Conservation (phyloP, 2,888 invertebrate species). For the Aproaerema taeniolella region DNA sequence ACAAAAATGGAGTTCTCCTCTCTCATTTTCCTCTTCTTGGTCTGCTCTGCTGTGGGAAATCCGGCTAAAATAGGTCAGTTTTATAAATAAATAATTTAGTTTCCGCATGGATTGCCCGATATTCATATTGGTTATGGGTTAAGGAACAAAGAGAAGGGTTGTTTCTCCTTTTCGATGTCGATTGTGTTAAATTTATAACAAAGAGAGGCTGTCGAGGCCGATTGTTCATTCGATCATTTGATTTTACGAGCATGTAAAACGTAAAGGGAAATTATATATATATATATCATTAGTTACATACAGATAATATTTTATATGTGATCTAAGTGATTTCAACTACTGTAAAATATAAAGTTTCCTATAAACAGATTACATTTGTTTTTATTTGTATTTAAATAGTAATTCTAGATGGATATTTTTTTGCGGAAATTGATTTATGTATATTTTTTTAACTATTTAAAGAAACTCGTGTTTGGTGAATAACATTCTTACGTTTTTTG, state of each 20-base stretch:
- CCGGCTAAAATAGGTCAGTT: constrained; percentile 73
- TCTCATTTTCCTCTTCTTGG: constrained; percentile 35
- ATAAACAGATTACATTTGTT: too few relatives aligned
- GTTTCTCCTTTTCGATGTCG: background rate
- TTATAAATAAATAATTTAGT: constrained; percentile 48
- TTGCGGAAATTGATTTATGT: too few relatives aligned
- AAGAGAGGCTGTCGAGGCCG: background rate
- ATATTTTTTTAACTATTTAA: too few relatives aligned
- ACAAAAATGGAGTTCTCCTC: constrained; percentile 53
- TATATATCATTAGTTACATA: too few relatives aligned
- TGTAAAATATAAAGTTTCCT: too few relatives aligned
- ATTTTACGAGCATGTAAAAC: too few relatives aligned
- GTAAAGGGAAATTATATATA: background rate
- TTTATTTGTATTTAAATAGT: too few relatives aligned
- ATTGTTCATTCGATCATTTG: too few relatives aligned
- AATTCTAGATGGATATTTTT: too few relatives aligned
- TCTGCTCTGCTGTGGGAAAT: constrained; percentile 46
- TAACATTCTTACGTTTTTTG: too few relatives aligned
- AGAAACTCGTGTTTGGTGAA: too few relatives aligned
- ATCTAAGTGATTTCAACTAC: background rate
- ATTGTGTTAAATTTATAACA: background rate
- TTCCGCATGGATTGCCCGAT: constrained; percentile 34
- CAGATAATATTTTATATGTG: background rate
- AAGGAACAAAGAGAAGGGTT: constrained; percentile 8
- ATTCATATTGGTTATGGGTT: constrained; percentile 13